These are phyloP conservation scores for Pandemis heparana DNA, from an alignment of 2,888 invertebrate genomes.

Conservation along the genomic window DNA sequence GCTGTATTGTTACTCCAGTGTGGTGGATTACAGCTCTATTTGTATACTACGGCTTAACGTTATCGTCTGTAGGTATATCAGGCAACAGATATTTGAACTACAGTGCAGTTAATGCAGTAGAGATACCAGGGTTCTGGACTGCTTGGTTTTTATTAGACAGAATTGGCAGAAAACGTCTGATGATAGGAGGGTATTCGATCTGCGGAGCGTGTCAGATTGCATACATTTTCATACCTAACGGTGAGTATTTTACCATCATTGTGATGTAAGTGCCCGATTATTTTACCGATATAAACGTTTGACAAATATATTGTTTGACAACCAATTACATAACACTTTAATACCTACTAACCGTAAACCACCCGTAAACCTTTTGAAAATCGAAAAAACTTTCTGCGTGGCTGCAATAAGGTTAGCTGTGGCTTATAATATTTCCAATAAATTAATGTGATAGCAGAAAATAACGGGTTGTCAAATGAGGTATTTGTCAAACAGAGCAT, in stretches of 20 bases:
- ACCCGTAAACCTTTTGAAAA: too few relatives aligned
- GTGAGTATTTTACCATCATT: neutral
- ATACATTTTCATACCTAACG: slow-evolving; percentile 10
- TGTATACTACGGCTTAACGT: slow-evolving; percentile 5
- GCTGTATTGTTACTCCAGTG: slow-evolving; percentile 16
- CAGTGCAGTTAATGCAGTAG: neutral
- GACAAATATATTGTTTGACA: too few relatives aligned
- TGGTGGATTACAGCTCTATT: slow-evolving; percentile 17
- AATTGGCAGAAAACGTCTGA: slow-evolving; percentile 13
- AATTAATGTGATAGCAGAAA: too few relatives aligned
- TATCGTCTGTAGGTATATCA: slow-evolving; percentile 2
- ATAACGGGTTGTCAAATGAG: too few relatives aligned
- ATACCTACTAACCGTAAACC: too few relatives aligned
- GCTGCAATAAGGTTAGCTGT: too few relatives aligned
- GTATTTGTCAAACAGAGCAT: too few relatives aligned
- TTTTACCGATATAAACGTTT: too few relatives aligned
- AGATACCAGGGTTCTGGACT: slow-evolving; percentile 21
- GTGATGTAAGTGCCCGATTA: too few relatives aligned
- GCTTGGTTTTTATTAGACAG: slow-evolving; percentile 4
- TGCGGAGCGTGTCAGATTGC: slow-evolving; percentile 19
- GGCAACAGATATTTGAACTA: slow-evolving; percentile 13
- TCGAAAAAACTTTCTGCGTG: too few relatives aligned
- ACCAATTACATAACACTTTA: too few relatives aligned
- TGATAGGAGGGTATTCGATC: slow-evolving; percentile 1
- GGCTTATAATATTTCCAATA: too few relatives aligned